Conservation (phyloP, 2,797 vertebrate genomes). For the Gymnocypris eckloni region DNA sequence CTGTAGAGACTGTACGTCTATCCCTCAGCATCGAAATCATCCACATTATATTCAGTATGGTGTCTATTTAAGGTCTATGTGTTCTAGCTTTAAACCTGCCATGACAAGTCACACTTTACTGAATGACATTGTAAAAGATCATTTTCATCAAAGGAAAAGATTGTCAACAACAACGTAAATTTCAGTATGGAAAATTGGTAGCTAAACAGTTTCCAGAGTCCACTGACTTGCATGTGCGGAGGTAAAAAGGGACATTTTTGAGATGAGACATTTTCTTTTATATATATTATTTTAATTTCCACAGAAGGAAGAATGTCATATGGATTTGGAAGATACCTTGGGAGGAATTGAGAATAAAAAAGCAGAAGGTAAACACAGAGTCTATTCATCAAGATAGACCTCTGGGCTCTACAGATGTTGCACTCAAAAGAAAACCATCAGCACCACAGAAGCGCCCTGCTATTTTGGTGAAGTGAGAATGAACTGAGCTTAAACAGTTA, state of each 20-base stretch:
- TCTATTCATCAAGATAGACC: background rate
- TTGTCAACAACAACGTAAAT: background rate
- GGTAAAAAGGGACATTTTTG: background rate
- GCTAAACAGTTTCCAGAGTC: background rate
- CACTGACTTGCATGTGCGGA: background rate
- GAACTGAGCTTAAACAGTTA: slow-evolving; percentile 39
- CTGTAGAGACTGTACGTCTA: too few relatives aligned
- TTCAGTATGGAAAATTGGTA: background rate
- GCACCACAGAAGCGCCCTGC: slow-evolving; percentile 18
- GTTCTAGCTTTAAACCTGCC: background rate
- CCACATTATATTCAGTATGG: too few relatives aligned
- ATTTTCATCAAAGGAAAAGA: background rate
- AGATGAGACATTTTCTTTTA: background rate
- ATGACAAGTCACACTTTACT: background rate
- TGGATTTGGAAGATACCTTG: background rate
- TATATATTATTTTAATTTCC: background rate
- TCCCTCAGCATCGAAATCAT: too few relatives aligned
- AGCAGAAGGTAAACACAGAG: background rate
- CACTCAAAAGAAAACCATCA: background rate
- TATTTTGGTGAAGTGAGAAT: slow-evolving; percentile 50
- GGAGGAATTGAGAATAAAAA: background rate
- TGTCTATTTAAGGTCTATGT: too few relatives aligned
- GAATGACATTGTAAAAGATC: background rate
- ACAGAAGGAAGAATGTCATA: background rate
- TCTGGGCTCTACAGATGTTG: slow-evolving; percentile 19